phyloP scores from a whole-genome alignment of 1,140 invertebrate species.

The Venustaconcha ellipsiformis region DNA sequence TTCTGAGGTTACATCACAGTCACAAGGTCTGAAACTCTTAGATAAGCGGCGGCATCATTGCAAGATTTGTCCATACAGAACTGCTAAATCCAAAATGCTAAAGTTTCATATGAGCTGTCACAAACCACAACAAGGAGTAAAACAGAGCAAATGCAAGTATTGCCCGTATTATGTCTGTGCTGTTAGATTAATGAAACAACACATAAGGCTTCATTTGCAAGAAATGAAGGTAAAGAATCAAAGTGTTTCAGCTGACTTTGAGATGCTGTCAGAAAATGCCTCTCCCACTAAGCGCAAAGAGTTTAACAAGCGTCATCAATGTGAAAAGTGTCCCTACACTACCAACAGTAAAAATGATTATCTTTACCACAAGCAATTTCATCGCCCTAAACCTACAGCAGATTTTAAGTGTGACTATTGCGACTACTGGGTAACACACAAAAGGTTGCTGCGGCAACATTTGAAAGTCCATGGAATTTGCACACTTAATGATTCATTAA shows the following conservation, averaged over 20 bases:
- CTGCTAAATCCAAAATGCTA: conserved; percentile 75
- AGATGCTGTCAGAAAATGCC: conserved; percentile 7
- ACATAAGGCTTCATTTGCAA: conserved; percentile 64
- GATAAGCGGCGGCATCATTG: conserved; percentile 67
- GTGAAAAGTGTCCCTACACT: conserved; percentile 65
- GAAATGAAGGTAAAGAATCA: conserved; percentile 26
- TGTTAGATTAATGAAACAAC: conserved; percentile 65
- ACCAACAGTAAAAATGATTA: conserved; percentile 84
- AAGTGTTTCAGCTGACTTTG: background rate
- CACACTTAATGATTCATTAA: background rate
- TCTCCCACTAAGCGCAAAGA: background rate
- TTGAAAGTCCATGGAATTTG: conserved; percentile 78
- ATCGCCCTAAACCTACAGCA: conserved; percentile 75
- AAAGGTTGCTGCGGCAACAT: conserved; percentile 83
- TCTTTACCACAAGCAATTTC: conserved; percentile 87
- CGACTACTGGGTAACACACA: conserved; percentile 85
- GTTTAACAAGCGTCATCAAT: conserved; percentile 55
- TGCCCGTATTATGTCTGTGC: conserved; percentile 83
- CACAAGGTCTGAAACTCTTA: no score
- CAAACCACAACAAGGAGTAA: conserved; percentile 74
- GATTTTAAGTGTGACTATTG: conserved; percentile 85
- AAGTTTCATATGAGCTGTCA: conserved; percentile 81
- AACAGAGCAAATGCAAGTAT: conserved; percentile 83
- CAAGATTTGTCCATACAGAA: conserved; percentile 81
- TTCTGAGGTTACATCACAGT: no score